Evolutionary conservation across 2,113 vertebrate genomes (phyloP).

Genomic region (Melanostigma gelatinosum): DNA sequence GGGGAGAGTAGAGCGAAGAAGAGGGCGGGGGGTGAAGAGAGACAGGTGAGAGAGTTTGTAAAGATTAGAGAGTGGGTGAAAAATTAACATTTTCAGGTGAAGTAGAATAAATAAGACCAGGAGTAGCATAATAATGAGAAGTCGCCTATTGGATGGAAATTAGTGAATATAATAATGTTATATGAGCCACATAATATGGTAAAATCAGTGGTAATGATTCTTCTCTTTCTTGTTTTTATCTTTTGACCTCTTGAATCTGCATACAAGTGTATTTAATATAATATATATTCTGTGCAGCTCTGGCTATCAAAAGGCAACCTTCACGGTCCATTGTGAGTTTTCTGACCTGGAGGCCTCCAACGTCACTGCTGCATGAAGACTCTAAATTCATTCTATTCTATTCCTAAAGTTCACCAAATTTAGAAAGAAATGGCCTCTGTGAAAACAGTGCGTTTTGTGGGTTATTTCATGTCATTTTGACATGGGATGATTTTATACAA

Average conservation of each 20-base stretch:
- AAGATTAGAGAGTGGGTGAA: constrained; percentile 28
- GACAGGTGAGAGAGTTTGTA: constrained; percentile 11
- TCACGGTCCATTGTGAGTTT: background rate
- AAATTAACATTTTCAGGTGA: constrained; percentile 30
- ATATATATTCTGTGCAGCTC: constrained; percentile 10
- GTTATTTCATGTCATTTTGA: constrained; percentile 5
- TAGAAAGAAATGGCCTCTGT: background rate
- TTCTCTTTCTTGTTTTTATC: constrained; percentile 1
- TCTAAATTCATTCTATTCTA: background rate
- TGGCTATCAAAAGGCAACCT: background rate
- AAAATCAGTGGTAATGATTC: background rate
- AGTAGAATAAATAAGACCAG: constrained; percentile 8
- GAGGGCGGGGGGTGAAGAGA: background rate
- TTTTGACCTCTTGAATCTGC: constrained; percentile 2
- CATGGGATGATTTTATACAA: background rate
- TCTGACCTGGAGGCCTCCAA: constrained; percentile 8
- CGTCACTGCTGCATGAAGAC: constrained; percentile 1
- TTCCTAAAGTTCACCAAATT: background rate
- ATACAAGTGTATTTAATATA: constrained; percentile 6
- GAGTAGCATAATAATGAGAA: constrained; percentile 2
- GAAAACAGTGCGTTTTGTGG: background rate
- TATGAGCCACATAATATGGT: background rate
- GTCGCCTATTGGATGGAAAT: background rate
- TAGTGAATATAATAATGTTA: background rate
- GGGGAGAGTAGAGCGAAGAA: constrained; percentile 1